Conservation (phyloP, 37 sponge, comb jelly and placozoan species). For the Beroe ovata region DNA sequence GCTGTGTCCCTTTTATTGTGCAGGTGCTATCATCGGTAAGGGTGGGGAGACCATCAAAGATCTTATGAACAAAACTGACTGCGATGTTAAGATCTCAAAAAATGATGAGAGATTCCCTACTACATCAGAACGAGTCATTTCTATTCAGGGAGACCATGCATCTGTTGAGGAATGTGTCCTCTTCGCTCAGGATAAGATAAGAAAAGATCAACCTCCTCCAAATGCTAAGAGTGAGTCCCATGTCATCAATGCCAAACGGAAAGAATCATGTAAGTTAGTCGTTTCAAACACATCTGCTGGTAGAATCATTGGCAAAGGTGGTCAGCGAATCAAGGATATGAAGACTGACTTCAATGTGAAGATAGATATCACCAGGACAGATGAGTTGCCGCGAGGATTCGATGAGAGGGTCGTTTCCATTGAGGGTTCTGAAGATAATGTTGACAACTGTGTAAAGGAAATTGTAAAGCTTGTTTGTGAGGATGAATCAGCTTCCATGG, state of each 20-base stretch:
- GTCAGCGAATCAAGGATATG: slow-evolving; percentile 79
- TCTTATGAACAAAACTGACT: slow-evolving; percentile 74
- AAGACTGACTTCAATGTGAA: slow-evolving; percentile 76
- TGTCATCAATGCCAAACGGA: slow-evolving; percentile 53
- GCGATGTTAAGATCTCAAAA: slow-evolving; percentile 82
- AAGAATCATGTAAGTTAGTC: slow-evolving; percentile 72
- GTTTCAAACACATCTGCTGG: slow-evolving; percentile 89
- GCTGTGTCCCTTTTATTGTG: slow-evolving; percentile 81
- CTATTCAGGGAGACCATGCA: slow-evolving; percentile 70
- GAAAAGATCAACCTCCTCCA: slow-evolving; percentile 57
- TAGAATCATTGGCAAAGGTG: slow-evolving; percentile 91
- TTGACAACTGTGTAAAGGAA: slow-evolving; percentile 63
- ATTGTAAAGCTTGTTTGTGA: slow-evolving; percentile 57
- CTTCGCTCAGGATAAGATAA: slow-evolving; percentile 48
- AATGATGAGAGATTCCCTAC: slow-evolving; percentile 81
- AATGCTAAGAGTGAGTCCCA: slow-evolving; percentile 67
- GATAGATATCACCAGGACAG: slow-evolving; percentile 83
- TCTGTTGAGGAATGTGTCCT: slow-evolving; percentile 16
- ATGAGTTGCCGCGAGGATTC: slow-evolving; percentile 68
- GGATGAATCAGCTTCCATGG: slow-evolving; percentile 55
- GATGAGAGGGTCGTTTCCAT: slow-evolving; percentile 80
- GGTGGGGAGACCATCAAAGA: slow-evolving; percentile 80
- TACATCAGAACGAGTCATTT: slow-evolving; percentile 80
- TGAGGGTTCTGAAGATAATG: slow-evolving; percentile 29
- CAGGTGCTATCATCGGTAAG: slow-evolving; percentile 91